Percentiles rank a stretch among this genome's conserved stretches.
phyloP scores from a whole-genome alignment of 2,797 vertebrate species.

The Amblyopsis hoosieri region DNA sequence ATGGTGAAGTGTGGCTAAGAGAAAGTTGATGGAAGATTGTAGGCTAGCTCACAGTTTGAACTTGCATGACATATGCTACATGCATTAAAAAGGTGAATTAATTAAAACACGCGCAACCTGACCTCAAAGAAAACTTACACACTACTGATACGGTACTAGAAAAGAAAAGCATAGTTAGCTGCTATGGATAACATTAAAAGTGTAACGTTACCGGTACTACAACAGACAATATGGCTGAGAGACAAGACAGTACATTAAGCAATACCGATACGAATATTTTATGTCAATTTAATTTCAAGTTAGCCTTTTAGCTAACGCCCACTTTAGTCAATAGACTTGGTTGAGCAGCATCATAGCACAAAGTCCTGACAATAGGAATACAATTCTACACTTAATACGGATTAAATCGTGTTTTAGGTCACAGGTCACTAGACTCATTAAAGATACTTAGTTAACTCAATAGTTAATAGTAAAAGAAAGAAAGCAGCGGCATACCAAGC shows the following conservation, averaged over 20 bases:
- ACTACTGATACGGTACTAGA: too few species aligned
- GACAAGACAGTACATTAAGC: too few species aligned
- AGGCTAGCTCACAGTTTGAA: too few species aligned
- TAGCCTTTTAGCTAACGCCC: constrained; percentile 44
- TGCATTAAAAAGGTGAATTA: too few species aligned
- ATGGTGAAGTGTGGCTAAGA: constrained; percentile 9
- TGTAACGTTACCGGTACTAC: too few species aligned
- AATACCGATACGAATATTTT: not conserved
- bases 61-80: too few species aligned
- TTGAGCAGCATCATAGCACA: constrained; percentile 13
- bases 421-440: constrained; percentile 24
- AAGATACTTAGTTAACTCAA: constrained; percentile 19
- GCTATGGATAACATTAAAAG: too few species aligned
- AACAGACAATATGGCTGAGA: too few species aligned
- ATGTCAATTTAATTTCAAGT: constrained; percentile 9
- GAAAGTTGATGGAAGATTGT: not conserved
- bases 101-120: too few species aligned
- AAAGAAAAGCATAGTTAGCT: too few species aligned
- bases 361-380: constrained; percentile 26
- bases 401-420: not conserved
- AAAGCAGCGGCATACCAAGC: constrained; percentile 44
- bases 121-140: too few species aligned
- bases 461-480: constrained; percentile 29
- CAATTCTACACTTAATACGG: not conserved
- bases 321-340: constrained; percentile 68